Evolutionary conservation across 2,797 vertebrate genomes (phyloP).

Genomic region (Myotis vivesi): DNA sequence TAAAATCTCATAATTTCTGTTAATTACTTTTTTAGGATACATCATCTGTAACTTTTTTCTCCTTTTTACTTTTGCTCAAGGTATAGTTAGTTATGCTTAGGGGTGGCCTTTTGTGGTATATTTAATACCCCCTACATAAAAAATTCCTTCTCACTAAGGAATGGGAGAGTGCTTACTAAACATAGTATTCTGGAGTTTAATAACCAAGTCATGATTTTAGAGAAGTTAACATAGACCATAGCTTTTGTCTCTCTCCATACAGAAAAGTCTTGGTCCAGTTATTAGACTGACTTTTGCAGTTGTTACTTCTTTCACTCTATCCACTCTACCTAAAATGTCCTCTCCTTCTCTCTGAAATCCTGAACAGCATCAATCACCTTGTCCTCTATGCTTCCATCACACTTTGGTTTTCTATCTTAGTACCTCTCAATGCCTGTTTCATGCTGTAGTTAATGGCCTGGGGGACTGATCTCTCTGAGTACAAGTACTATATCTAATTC

Average conservation of each 20-base stretch:
- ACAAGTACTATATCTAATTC: background rate
- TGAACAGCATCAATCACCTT: background rate
- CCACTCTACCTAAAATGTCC: background rate
- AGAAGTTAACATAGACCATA: background rate
- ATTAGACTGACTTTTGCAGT: background rate
- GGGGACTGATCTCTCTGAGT: background rate
- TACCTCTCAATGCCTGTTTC: background rate
- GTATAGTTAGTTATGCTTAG: background rate
- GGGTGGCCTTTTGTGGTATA: background rate
- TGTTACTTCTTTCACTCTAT: background rate
- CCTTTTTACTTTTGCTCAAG: background rate
- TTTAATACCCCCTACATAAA: background rate
- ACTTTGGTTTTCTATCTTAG: background rate
- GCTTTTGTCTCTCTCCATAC: background rate
- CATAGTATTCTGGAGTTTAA: slow-evolving; percentile 20
- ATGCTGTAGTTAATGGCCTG: background rate
- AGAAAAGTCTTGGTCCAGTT: background rate
- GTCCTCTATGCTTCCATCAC: background rate
- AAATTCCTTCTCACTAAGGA: slow-evolving; percentile 37
- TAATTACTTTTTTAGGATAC: background rate
- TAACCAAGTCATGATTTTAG: slow-evolving; percentile 17
- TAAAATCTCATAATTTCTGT: background rate
- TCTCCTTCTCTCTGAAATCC: background rate
- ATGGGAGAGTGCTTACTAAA: background rate
- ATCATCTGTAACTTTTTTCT: background rate